Base-by-base conservation (phyloP, 2,113 vertebrate species). In the Phoenicopterus ruber region DNA sequence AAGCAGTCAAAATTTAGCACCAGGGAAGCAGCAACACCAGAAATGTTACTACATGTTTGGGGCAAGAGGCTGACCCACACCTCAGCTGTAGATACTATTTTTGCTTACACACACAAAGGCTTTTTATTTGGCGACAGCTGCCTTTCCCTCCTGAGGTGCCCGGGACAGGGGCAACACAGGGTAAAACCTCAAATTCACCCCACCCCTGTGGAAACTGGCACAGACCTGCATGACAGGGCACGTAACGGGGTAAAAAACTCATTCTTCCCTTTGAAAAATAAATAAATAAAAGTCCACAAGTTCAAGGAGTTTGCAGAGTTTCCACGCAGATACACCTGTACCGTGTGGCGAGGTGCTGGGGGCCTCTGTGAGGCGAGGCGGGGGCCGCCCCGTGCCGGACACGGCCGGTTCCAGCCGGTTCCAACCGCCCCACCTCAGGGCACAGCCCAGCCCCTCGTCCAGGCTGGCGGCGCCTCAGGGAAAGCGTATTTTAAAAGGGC, bases 121-220 rank as follows among this genome's bases (percentile, higher is more conserved):
- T 67, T 76, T 82, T 65, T 9, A 61, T 38, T 21, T 52, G 8
- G 71, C 0, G 0, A 14, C 13, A 17, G 24, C 22, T n/a, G 18
- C 13, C 11, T 44, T 40, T 67, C 19, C 57, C 19, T 57, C 26
- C 2, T 19, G 7, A 88, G 28, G 36, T 9, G 66, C 16, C 8
- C 0, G 0, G 44, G 13, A 25, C 5, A 50, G 12, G 13, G 16
- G 19, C 11, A 50, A n/a, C 32, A n/a, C 0, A 1, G 8, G 13
- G 10, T 50, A 86, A 77, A 91, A 61, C 17, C 49, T 42, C 22
- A 49, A 34, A 78, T 47, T 21, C 40, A 66, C 13, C 46, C 4
- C 15, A 1, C 2, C 3, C 15, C 49, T 36, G 9, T 3, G 50
- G 26, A 55, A 86, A 82, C 9, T 10, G 2, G 52, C 32, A 0